Base-by-base conservation (phyloP, 2,113 vertebrate genomes). In the Struthidea cinerea region DNA sequence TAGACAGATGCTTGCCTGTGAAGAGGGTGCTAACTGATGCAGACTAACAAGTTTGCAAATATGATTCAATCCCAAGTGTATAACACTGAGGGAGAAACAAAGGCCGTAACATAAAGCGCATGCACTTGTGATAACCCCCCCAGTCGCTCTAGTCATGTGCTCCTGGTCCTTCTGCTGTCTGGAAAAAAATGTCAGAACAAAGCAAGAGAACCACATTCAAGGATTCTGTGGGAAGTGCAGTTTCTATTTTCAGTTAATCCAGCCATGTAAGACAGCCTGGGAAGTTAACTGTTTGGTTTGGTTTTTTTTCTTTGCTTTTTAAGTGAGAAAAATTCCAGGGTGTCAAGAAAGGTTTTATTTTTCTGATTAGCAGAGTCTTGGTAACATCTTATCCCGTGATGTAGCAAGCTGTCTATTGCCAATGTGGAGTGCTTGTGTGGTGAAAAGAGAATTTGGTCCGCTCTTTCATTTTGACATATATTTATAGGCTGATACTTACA, bases 11-110 rank as follows among this genome's bases (percentile, higher is more conserved):
- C 94, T 90, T 49, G 68, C 80, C 76, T 71, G 64, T 57, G 86
- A 93, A 80, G 91, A 74, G 79, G 70, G 59, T 87, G 91, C 85
- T 94, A 96, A 95, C 85, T 93, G 93, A 87, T 92, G 83, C 95
- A 94, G 87, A 67, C 87, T 90, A 94, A 94, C 92, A 94, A 93
- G 96, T 93, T 96, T 95, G 93, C 93, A 96, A 95, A 96, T 95
- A 89, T 7, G 90, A 84, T 94, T 96, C 64, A 75, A 44, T 96
- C 80, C 73, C 92, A 84, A 94, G 90, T 70, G 88, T 94, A 8
- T 57, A 60, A 78, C 57, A 53, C 90, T 3, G 86, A 89, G 80
- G 73, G 73, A 75, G 94, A 96, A 90, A 96, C 96, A 97, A 96
- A 97, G 96, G 93, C 95, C 3, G 44, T 75, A 89, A 88, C 94